Evolutionary conservation across 37 sponge, comb jelly and placozoan species (phyloP).

Genomic region (Mnemiopsis leidyi): DNA sequence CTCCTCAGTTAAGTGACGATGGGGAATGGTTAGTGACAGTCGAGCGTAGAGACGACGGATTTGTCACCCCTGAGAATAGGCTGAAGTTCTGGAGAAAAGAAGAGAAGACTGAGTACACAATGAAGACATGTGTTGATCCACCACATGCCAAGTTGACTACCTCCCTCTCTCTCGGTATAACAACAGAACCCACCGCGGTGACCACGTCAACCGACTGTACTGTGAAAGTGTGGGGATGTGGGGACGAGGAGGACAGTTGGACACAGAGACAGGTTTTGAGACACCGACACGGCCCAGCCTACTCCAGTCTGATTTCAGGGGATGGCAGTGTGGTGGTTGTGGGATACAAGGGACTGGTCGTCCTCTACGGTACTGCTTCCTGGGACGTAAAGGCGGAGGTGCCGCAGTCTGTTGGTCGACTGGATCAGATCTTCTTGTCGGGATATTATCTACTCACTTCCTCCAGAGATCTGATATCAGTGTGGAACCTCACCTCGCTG

Average conservation of each 20-base stretch:
- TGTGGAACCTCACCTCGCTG: constrained; percentile 39
- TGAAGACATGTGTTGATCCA: constrained; percentile 18
- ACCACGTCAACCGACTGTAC: constrained; percentile 11
- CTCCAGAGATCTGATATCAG: constrained; percentile 38
- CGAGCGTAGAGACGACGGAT: constrained; percentile 39
- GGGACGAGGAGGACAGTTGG: neutral
- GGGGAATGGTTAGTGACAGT: constrained; percentile 27
- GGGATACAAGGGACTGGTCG: constrained; percentile 13
- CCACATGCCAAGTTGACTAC: constrained; percentile 47
- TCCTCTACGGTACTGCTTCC: neutral
- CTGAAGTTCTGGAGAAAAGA: constrained; percentile 42
- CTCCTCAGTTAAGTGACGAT: constrained; percentile 21
- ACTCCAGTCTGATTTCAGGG: neutral
- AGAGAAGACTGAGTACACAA: neutral
- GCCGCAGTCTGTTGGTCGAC: neutral
- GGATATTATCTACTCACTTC: constrained; percentile 22
- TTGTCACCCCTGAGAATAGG: constrained; percentile 25
- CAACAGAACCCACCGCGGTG: neutral
- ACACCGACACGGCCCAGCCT: constrained; percentile 42
- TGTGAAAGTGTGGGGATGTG: constrained; percentile 22
- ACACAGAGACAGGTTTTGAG: neutral
- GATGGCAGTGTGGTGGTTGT: constrained; percentile 50
- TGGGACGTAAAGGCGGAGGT: constrained; percentile 16
- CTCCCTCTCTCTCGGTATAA: constrained; percentile 11
- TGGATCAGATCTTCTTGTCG: constrained; percentile 42